phyloP scores from a whole-genome alignment of 2,113 vertebrate species.

The Gallinago jamesoni region DNA sequence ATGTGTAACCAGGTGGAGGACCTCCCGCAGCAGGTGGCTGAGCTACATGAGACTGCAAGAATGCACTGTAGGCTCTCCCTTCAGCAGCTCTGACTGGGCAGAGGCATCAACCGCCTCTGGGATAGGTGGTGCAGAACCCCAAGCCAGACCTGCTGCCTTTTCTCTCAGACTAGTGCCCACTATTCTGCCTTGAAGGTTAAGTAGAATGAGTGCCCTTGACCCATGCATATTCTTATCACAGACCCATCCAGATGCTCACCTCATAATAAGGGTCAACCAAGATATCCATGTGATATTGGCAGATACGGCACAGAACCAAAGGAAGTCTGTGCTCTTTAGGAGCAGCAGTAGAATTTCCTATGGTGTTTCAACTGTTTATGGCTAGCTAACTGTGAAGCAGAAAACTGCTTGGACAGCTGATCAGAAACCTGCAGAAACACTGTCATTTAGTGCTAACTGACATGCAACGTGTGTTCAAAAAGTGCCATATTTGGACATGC shows the following conservation, averaged over 20 bases:
- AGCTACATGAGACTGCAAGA: no score
- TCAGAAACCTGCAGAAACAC: not conserved
- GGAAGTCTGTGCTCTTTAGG: not conserved
- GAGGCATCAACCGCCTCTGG: no score
- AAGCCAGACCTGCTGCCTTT: no score
- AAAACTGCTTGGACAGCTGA: not conserved
- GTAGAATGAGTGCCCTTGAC: no score
- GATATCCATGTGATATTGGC: not conserved
- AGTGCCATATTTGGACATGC: not conserved
- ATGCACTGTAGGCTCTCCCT: not conserved
- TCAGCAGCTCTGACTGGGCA: not conserved
- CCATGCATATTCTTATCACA: not conserved
- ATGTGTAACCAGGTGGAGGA: no score
- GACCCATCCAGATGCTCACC: not conserved
- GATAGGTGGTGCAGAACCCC: no score
- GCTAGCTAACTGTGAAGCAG: no score
- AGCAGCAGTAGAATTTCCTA: not conserved
- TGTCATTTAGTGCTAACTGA: not conserved
- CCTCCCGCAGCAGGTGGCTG: no score
- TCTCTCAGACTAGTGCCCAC: not conserved
- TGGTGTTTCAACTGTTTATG: not conserved
- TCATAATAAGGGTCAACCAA: not conserved
- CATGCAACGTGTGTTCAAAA: not conserved
- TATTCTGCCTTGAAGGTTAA: not conserved
- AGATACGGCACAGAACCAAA: not conserved